Evolutionary conservation across 2,113 vertebrate genomes (phyloP).

Genomic region (Phrynocephalus versicolor): DNA sequence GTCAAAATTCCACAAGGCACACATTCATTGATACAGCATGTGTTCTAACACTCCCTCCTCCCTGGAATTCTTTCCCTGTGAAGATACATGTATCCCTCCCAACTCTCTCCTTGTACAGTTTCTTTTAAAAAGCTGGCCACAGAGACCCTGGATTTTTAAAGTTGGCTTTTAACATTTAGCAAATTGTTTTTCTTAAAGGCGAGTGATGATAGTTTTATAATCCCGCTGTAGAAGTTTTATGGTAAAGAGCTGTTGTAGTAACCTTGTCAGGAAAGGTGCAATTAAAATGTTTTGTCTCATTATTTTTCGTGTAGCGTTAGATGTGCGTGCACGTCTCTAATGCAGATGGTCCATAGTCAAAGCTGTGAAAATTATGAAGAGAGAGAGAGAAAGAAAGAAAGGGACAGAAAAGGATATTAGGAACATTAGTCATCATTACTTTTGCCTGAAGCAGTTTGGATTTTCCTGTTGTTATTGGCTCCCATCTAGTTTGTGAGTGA

Average conservation of each 20-base stretch:
- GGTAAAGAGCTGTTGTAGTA: constrained; percentile 57
- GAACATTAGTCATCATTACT: constrained; percentile 48
- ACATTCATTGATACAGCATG: constrained; percentile 24
- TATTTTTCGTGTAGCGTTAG: constrained; percentile 63
- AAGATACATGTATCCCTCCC: not conserved
- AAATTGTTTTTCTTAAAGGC: constrained; percentile 58
- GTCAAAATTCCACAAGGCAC: constrained; percentile 29
- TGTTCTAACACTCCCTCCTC: constrained; percentile 19
- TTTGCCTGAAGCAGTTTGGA: constrained; percentile 24
- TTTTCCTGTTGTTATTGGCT: constrained; percentile 27
- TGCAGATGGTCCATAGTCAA: constrained; percentile 71
- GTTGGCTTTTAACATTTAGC: constrained; percentile 16
- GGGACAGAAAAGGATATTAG: constrained; percentile 7
- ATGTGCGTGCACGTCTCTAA: constrained; percentile 43
- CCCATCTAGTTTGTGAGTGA: not conserved
- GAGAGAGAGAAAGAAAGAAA: not conserved
- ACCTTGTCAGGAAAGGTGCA: constrained; percentile 68
- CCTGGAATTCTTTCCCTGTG: not conserved
- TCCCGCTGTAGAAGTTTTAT: constrained; percentile 43
- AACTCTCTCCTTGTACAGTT: not conserved
- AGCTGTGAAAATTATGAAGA: constrained; percentile 57
- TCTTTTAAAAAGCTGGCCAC: not conserved
- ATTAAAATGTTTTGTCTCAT: constrained; percentile 63
- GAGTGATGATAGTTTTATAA: constrained; percentile 48
- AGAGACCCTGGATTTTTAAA: constrained; percentile 37